Evolutionary conservation across 2,797 vertebrate genomes (phyloP).

Genomic region (Bradypodion ventrale): DNA sequence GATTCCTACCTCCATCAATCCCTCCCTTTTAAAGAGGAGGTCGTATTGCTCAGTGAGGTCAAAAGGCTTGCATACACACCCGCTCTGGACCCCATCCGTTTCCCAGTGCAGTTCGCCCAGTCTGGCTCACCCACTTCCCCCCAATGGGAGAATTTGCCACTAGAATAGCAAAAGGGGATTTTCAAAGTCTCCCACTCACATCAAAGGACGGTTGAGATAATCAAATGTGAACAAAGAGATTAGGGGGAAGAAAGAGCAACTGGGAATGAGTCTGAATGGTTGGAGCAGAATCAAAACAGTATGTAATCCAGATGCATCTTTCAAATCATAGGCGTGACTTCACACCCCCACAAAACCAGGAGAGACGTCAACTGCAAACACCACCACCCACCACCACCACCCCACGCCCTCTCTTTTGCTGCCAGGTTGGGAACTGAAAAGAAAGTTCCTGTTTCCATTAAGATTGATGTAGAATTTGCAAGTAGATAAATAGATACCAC

Average conservation of each 20-base stretch:
- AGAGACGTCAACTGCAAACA: not conserved
- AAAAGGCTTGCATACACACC: too few relatives aligned
- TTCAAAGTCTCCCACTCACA: too few relatives aligned
- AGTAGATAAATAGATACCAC: too few relatives aligned
- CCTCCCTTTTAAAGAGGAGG: not conserved
- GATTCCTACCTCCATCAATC: not conserved
- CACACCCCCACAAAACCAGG: not conserved
- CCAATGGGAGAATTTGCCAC: too few relatives aligned
- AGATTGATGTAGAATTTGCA: too few relatives aligned
- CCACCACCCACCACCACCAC: too few relatives aligned
- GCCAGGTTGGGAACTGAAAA: not conserved
- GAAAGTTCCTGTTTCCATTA: not conserved
- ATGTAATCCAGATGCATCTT: not conserved
- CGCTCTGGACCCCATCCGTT: too few relatives aligned
- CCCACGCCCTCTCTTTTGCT: too few relatives aligned
- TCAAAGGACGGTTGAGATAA: not conserved
- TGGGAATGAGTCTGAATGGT: too few relatives aligned
- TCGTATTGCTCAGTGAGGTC: not conserved
- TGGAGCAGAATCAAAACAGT: not conserved
- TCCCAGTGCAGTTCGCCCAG: too few relatives aligned
- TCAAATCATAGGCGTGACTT: not conserved
- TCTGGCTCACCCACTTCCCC: too few relatives aligned
- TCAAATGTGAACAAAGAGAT: not conserved
- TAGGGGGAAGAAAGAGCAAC: not conserved
- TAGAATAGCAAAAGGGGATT: not conserved